Evolutionary conservation across 2,113 vertebrate species (phyloP), one percentile per base, ranked within the genome.

Genomic region (Amphiprion ocellaris): DNA sequence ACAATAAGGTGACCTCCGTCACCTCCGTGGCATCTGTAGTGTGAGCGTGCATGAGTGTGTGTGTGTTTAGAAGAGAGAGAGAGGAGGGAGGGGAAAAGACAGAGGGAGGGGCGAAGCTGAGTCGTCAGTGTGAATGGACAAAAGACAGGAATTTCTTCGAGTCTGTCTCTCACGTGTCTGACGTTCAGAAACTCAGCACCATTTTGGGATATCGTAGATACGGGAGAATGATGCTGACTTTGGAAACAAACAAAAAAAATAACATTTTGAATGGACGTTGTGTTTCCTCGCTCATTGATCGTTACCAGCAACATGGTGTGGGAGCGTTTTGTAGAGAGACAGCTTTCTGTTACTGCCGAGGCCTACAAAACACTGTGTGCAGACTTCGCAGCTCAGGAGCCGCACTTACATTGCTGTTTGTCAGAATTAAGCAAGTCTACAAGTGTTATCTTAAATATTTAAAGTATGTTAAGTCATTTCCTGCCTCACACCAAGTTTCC

Each of bases 1-100:
- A 98, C 91, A 97, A 96, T 95, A 97, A 98, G 93, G 97, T 98
- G 94, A 96, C 97, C 54, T 97, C 96, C 2, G 96, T 98, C 94
- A 98, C 97, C 4, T 96, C 97, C 64, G 92, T 97, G 56, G 97
- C 97, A 33, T 97, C 97, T 0, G 96, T 98, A 75, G 97, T 97
- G 82, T 98, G 96, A 98, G 55, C 4, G 70, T 50, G 70, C 41
- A 54, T 17, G 74, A 15, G 49, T 37, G 66, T 55, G 67, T 46
- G 60, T 76, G 61, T 64, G 49, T 28, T 24, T 49, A 30, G n/a
- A 33, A 41, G 47, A 30, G 30, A 30, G 30, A 30, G 30, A 50
- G 39, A 56, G 19, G 23, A 12, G 62, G 10, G 75, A 69, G 60
- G 47, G 24, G 2, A 8, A 37, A 37, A 37, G 50, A 41, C 10